A percentile compares a stretch with the other conserved stretches of the same genome.
phyloP scores from a whole-genome alignment of 2,113 vertebrate species.

The Mus spicilegus region DNA sequence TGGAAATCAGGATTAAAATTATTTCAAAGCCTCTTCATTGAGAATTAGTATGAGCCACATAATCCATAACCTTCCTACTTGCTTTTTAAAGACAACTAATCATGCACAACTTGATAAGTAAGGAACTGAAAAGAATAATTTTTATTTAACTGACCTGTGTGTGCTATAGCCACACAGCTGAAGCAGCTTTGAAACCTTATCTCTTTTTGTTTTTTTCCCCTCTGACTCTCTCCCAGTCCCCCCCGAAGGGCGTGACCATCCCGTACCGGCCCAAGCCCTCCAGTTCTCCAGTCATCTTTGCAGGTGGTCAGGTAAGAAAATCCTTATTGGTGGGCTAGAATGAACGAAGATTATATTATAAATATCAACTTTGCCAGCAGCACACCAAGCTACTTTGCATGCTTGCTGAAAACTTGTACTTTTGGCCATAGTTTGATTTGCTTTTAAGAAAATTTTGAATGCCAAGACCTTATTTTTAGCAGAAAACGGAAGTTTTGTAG shows the following conservation, averaged over 20 bases:
- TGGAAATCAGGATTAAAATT: constrained; percentile 19
- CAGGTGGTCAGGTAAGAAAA: constrained; percentile 97
- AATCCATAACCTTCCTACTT: background rate
- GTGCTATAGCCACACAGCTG: constrained; percentile 85
- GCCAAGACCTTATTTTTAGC: constrained; percentile 70
- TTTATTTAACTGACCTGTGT: constrained; percentile 82
- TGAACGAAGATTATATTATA: constrained; percentile 47
- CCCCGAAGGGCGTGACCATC: constrained; percentile 99
- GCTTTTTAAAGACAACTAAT: constrained; percentile 58
- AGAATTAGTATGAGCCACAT: constrained; percentile 40
- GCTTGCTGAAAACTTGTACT: constrained; percentile 81
- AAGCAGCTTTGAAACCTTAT: constrained; percentile 86
- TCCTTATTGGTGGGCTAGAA: constrained; percentile 78
- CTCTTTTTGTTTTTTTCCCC: constrained; percentile 81
- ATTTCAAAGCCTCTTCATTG: background rate
- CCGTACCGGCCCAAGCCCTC: constrained; percentile 99
- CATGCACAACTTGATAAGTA: constrained; percentile 30
- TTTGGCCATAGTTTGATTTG: constrained; percentile 72
- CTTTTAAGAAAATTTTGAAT: constrained; percentile 79
- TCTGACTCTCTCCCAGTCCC: constrained; percentile 91
- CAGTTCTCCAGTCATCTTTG: constrained; percentile 99
- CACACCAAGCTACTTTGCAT: constrained; percentile 78
- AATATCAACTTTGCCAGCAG: constrained; percentile 74
- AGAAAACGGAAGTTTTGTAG: constrained; percentile 82
- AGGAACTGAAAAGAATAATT: constrained; percentile 53